phyloP scores from a whole-genome alignment of 2,797 vertebrate genomes.

The Borostomias antarcticus region DNA sequence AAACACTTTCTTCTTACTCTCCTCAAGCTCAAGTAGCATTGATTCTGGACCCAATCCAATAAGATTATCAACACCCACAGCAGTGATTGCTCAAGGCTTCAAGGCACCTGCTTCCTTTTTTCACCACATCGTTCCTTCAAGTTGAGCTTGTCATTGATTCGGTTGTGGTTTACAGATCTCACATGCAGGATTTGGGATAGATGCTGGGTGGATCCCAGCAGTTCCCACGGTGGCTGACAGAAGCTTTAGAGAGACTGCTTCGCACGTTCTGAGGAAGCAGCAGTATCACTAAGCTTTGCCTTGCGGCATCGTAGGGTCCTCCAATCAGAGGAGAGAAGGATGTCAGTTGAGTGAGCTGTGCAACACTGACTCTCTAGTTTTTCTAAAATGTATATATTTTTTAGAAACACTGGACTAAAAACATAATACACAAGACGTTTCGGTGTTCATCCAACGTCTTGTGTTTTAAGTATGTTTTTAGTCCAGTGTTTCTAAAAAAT shows the following conservation, averaged over 20 bases:
- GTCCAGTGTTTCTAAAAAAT: too few relatives aligned
- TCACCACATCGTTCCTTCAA: neutral
- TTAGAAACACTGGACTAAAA: too few relatives aligned
- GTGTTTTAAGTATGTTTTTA: too few relatives aligned
- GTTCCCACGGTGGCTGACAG: neutral
- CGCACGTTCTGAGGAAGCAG: neutral
- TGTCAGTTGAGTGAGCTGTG: too few relatives aligned
- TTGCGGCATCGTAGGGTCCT: neutral
- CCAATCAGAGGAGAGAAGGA: too few relatives aligned
- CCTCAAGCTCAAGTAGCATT: constrained; percentile 27
- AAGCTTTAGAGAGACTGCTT: too few relatives aligned
- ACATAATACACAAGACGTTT: too few relatives aligned
- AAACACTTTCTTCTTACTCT: constrained; percentile 15
- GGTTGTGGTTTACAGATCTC: neutral
- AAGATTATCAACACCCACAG: constrained; percentile 20
- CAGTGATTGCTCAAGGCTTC: neutral
- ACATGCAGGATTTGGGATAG: neutral
- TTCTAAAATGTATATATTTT: too few relatives aligned
- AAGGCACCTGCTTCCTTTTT: constrained; percentile 42
- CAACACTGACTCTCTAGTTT: too few relatives aligned
- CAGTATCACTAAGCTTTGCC: neutral
- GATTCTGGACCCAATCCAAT: constrained; percentile 41
- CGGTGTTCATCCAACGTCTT: too few relatives aligned
- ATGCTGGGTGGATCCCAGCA: neutral
- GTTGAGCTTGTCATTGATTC: constrained; percentile 1